These are phyloP conservation scores for Yponomeuta cagnagella DNA, from an alignment of 2,888 invertebrate species.

Conservation along the genomic window DNA sequence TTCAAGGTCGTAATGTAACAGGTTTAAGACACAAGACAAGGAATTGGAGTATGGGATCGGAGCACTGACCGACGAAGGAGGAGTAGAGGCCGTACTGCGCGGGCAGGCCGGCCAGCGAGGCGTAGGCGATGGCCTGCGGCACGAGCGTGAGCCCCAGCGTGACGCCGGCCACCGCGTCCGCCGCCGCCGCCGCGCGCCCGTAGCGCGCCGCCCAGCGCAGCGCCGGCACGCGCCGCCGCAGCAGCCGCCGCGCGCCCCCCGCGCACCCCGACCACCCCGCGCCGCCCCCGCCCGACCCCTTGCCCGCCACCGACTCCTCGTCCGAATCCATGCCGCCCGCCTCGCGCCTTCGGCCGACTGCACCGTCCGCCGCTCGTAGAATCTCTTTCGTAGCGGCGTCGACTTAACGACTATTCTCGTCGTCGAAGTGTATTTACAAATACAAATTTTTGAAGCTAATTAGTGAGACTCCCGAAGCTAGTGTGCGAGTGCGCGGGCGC, in stretches of 20 bases:
- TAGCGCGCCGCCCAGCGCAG: constrained; percentile 82
- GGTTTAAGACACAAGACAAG: too few relatives aligned
- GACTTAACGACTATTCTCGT: too few relatives aligned
- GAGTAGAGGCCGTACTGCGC: constrained; percentile 96
- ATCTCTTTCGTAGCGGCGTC: too few relatives aligned
- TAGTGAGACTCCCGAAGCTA: too few relatives aligned
- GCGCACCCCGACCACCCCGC: constrained; percentile 17
- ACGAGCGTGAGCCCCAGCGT: constrained; percentile 94
- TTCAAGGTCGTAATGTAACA: too few relatives aligned
- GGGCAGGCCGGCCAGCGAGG: constrained; percentile 87
- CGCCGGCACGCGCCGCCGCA: constrained; percentile 62
- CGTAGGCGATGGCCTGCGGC: constrained; percentile 95
- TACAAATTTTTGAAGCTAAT: too few relatives aligned
- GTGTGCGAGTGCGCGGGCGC: too few relatives aligned
- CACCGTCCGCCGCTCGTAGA: too few relatives aligned
- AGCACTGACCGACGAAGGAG: constrained; percentile 83
- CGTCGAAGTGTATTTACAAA: too few relatives aligned
- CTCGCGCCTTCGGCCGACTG: too few relatives aligned
- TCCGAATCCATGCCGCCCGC: background rate
- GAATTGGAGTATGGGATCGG: background rate
- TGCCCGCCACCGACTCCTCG: constrained; percentile 27
- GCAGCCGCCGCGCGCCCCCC: constrained; percentile 20
- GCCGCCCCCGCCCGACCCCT: constrained; percentile 26
- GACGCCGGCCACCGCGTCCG: constrained; percentile 91
- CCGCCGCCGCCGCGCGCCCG: constrained; percentile 79